Base-by-base conservation (phyloP, 2,113 vertebrate species). In the Sinocyclocheilus rhinocerous region DNA sequence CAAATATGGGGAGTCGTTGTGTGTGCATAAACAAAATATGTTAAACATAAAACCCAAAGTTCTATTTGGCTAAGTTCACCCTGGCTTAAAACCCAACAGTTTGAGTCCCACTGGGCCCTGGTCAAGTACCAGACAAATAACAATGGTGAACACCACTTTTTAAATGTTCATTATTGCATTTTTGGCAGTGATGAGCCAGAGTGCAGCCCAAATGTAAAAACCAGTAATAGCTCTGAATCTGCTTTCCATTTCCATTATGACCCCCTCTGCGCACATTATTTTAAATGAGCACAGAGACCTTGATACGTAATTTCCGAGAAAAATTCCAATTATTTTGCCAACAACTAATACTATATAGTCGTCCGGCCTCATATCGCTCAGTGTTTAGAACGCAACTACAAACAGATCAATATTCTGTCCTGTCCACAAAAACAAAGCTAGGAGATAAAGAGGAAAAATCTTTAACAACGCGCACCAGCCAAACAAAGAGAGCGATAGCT, bases 41-140 rank as follows among this genome's bases (percentile, higher is more conserved):
- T 4, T 70, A 36, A 3, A 36, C 29, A 36, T 7, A 70, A 42
- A 70, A 36, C 16, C 9, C 0, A 4, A 72, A 72, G 33, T 11
- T 72, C 18, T n/a, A 6, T 20, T 76, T 24, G 36, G 12, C 29
- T 33, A 11, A 42, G 9, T 36, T 26, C 73, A 52, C 4, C 39
- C 79, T 48, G n/a, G 12, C 55, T 2, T 65, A 5, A 65, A 81
- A 45, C 24, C 61, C 12, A 50, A 33, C 45, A 50, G 20, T 76
- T 36, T 80, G 11, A 36, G 18, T 61, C 55, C 29, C 29, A 79
- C 2, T 59, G 18, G 16, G 13, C n/a, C 26, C 1, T 48, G n/a
- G 79, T 67, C 89, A 94, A 94, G 94, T 94, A 93, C 96, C 93
- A 92, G 93, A 92, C 92, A 93, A 96, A 95, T 95, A 96, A 95